Conservation (phyloP, 1,140 invertebrate species). For the Solenopsis fugax region DNA sequence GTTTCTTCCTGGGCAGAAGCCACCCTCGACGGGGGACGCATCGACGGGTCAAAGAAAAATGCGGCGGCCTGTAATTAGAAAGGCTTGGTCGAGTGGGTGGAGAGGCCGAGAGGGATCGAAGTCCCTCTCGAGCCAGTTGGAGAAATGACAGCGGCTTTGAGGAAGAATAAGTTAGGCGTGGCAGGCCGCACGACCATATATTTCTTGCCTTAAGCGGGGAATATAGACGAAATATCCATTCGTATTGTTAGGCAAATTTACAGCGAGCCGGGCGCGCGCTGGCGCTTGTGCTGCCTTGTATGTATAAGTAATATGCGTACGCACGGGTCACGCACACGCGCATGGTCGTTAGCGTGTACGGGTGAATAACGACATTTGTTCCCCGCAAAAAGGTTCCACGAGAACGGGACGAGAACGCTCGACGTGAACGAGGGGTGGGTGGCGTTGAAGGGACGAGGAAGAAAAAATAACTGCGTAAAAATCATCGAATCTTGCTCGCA, state of each 20-base stretch:
- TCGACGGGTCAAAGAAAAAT: slow-evolving; percentile 59
- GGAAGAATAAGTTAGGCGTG: slow-evolving; percentile 74
- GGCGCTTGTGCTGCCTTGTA: background rate
- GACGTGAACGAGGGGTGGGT: background rate
- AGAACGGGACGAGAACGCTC: background rate
- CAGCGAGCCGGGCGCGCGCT: slow-evolving; percentile 30
- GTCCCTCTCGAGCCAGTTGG: slow-evolving; percentile 57
- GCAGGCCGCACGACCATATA: slow-evolving; percentile 47
- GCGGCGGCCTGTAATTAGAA: slow-evolving; percentile 80
- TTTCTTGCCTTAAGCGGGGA: slow-evolving; percentile 45
- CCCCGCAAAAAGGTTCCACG: background rate
- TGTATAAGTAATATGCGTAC: no score
- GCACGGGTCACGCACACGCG: no score
- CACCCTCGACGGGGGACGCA: slow-evolving; percentile 38
- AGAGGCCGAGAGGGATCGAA: slow-evolving; percentile 64
- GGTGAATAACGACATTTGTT: slow-evolving; percentile 21
- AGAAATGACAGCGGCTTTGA: slow-evolving; percentile 74
- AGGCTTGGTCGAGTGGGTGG: slow-evolving; percentile 67
- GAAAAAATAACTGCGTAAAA: slow-evolving; percentile 63
- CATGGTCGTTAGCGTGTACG: background rate
- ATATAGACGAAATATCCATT: slow-evolving; percentile 73
- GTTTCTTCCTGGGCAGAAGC: slow-evolving; percentile 55
- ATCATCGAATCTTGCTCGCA: slow-evolving; percentile 70
- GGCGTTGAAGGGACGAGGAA: background rate
- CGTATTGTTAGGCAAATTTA: slow-evolving; percentile 77